Percentiles rank a stretch among this genome's conserved stretches.
phyloP scores from a whole-genome alignment of 2,113 vertebrate genomes.

The Climacteris rufus region DNA sequence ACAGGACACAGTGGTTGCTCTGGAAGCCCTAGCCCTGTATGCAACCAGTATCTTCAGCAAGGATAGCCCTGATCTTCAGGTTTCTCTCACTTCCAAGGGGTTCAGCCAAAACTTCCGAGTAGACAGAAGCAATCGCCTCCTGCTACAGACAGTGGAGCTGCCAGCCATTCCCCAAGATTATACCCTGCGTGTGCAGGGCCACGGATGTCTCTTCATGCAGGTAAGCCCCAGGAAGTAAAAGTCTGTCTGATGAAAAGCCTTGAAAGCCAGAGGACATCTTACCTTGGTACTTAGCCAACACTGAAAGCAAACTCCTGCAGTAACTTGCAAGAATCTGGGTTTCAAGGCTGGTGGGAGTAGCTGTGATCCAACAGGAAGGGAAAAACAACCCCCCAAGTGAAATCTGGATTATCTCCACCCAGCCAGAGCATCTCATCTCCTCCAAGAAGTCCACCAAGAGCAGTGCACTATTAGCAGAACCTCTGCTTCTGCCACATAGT shows the following conservation, averaged over 20 bases:
- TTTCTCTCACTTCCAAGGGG: conserved; percentile 26
- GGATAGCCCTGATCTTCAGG: conserved; percentile 21
- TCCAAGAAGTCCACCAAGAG: background rate
- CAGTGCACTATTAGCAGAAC: background rate
- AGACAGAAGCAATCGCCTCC: conserved; percentile 73
- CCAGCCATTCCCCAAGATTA: conserved; percentile 61
- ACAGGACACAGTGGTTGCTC: conserved; percentile 71
- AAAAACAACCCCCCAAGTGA: background rate
- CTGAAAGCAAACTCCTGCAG: background rate
- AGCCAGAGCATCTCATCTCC: background rate
- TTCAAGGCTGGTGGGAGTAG: background rate
- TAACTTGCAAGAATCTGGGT: background rate
- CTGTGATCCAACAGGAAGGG: background rate
- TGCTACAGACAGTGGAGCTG: conserved; percentile 76
- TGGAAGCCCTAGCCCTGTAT: conserved; percentile 70
- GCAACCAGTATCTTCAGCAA: conserved; percentile 56
- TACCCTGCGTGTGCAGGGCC: conserved; percentile 11
- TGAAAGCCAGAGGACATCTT: background rate
- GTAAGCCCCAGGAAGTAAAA: background rate
- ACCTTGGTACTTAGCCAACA: background rate
- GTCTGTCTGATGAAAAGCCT: background rate
- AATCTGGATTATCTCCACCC: background rate
- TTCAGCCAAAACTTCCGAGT: conserved; percentile 69
- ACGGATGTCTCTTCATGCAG: conserved; percentile 41
- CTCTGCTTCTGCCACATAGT: background rate